A percentile compares a stretch with the other conserved stretches of the same genome.
phyloP scores from a whole-genome alignment of 2,797 vertebrate species.

The Clamator glandarius region DNA sequence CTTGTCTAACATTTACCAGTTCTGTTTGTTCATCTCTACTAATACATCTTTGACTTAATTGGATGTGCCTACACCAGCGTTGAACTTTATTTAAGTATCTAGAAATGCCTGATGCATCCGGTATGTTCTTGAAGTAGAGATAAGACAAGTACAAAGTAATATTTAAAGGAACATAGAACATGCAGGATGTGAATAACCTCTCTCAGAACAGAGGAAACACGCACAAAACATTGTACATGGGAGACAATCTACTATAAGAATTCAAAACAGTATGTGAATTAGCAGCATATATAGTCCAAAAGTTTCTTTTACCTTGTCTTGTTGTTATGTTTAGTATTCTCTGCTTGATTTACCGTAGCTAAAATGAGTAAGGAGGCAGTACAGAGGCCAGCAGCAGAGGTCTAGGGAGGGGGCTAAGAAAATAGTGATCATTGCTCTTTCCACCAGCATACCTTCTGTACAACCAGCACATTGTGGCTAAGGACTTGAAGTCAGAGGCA shows the following conservation, averaged over 20 bases:
- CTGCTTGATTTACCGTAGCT: neutral
- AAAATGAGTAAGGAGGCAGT: neutral
- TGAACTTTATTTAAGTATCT: neutral
- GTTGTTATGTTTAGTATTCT: neutral
- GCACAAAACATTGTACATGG: neutral
- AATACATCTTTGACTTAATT: no score
- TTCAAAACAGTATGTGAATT: neutral
- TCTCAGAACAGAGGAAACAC: neutral
- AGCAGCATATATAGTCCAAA: neutral
- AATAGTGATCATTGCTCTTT: neutral
- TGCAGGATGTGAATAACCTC: neutral
- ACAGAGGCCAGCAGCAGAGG: neutral
- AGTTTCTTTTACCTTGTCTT: neutral
- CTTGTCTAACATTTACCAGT: neutral
- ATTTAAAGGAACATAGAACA: neutral
- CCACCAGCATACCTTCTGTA: neutral
- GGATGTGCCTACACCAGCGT: neutral
- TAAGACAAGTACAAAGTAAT: neutral
- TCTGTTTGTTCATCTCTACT: neutral
- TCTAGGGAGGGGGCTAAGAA: neutral
- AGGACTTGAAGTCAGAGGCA: neutral
- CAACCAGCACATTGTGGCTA: neutral
- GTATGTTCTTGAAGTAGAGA: neutral
- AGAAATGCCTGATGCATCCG: neutral
- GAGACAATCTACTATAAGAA: neutral